A percentile compares a stretch with the other conserved stretches of the same genome.
phyloP scores from a whole-genome alignment of 2,797 vertebrate genomes.

The Acrossocheilus fasciatus region DNA sequence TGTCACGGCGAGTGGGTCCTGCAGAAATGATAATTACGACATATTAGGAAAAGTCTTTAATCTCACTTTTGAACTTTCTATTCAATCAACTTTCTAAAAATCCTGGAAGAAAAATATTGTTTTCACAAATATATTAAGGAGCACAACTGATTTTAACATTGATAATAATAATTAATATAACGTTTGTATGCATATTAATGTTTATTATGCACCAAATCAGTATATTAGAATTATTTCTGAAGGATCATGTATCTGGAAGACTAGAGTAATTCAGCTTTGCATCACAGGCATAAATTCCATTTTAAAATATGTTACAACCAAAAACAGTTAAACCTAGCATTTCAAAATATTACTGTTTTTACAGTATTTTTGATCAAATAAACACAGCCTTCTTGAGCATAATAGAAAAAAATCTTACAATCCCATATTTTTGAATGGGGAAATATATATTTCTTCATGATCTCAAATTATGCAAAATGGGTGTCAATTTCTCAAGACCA shows the following conservation, averaged over 20 bases:
- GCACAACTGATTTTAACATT: background rate
- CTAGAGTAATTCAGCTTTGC: background rate
- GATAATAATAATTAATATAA: no score
- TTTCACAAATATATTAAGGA: background rate
- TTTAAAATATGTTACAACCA: background rate
- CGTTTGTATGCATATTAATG: background rate
- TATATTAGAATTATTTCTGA: background rate
- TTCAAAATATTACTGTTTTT: background rate
- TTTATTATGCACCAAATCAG: background rate
- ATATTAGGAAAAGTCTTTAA: background rate
- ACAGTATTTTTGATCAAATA: background rate
- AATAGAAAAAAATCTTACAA: background rate
- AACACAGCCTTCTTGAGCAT: background rate
- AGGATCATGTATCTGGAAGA: background rate
- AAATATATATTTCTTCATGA: background rate
- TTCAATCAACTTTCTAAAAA: background rate
- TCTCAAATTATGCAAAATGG: background rate
- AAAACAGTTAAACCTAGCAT: background rate
- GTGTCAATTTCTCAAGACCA: background rate
- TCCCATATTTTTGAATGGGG: background rate
- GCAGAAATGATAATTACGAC: background rate
- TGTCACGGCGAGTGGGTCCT: slow-evolving; percentile 84
- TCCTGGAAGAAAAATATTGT: background rate
- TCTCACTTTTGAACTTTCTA: background rate
- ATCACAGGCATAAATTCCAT: background rate